Evolutionary conservation across 2,888 invertebrate species (phyloP).

Genomic region (Diaphora mendica): DNA sequence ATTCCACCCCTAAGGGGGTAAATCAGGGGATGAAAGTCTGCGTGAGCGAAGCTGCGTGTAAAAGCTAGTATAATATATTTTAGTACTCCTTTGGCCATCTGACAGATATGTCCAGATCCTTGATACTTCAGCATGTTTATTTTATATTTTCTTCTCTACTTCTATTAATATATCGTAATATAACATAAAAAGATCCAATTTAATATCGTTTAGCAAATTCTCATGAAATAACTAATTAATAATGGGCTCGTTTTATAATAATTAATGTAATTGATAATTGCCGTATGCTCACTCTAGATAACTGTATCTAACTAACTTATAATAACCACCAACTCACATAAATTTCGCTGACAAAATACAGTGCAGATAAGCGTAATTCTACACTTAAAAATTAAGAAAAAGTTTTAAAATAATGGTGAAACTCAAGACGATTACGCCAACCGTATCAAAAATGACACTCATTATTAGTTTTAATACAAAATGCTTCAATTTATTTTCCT

Average conservation of each 20-base stretch:
- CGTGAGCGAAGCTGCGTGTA: too few relatives aligned
- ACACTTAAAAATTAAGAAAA: neutral
- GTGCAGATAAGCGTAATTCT: neutral
- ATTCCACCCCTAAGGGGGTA: too few relatives aligned
- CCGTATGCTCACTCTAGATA: too few relatives aligned
- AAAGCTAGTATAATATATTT: too few relatives aligned
- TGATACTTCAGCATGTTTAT: too few relatives aligned
- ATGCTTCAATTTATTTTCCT: conserved; percentile 15
- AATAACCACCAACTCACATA: neutral
- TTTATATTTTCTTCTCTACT: too few relatives aligned
- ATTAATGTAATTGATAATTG: too few relatives aligned
- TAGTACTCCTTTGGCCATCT: too few relatives aligned
- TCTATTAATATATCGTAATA: neutral
- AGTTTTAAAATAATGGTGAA: conserved; percentile 8
- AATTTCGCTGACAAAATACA: neutral
- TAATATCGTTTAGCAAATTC: neutral
- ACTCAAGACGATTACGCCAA: conserved; percentile 1
- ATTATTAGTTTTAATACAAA: conserved; percentile 8
- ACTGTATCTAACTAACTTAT: too few relatives aligned
- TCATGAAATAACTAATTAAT: neutral
- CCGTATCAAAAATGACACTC: conserved; percentile 11
- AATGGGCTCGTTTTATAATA: neutral
- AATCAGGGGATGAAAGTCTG: too few relatives aligned
- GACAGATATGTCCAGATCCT: too few relatives aligned
- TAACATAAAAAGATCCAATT: neutral